phyloP scores from a whole-genome alignment of 2,113 vertebrate genomes.

The Isurus oxyrinchus region DNA sequence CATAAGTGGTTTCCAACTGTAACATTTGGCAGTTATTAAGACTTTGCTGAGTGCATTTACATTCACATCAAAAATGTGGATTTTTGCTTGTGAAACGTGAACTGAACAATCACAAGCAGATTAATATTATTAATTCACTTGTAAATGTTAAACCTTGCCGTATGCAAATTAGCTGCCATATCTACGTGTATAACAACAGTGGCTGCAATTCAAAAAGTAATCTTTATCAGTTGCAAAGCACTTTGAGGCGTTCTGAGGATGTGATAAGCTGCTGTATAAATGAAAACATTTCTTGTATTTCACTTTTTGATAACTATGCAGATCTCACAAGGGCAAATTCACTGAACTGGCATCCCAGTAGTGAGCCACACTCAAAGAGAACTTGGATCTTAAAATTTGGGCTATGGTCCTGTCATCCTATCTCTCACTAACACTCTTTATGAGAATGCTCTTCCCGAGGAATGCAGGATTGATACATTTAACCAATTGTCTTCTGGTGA shows the following conservation, averaged over 20 bases:
- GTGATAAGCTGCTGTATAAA: neutral
- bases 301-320: neutral
- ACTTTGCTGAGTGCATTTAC: neutral
- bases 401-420: too few relatives aligned
- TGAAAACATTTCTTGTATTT: neutral
- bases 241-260: neutral
- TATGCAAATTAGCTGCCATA: neutral
- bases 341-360: neutral
- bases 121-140: neutral
- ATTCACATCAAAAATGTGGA: neutral
- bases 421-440: too few relatives aligned
- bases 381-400: neutral
- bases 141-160: neutral
- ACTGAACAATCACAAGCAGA: neutral
- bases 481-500: neutral
- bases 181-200: neutral
- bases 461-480: too few relatives aligned
- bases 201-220: neutral
- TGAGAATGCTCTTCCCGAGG: too few relatives aligned
- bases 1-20: neutral
- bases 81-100: neutral
- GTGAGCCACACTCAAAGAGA: neutral
- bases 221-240: neutral
- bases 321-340: neutral
- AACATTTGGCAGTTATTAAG: neutral